phyloP scores from a whole-genome alignment of 2,888 invertebrate genomes.

The Lottia scabra region DNA sequence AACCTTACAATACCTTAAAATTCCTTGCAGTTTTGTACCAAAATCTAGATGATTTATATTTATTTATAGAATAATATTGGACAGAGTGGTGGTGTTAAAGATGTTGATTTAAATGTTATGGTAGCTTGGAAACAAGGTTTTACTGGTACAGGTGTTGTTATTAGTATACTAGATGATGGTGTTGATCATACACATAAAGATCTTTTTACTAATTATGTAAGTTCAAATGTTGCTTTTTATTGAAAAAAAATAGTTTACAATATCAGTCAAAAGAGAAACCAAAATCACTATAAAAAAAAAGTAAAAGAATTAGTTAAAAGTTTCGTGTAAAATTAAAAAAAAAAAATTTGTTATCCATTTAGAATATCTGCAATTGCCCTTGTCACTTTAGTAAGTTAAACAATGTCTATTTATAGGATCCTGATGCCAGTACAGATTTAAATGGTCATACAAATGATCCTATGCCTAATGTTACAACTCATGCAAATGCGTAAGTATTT shows the following conservation, averaged over 20 bases:
- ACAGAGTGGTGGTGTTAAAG: constrained; percentile 57
- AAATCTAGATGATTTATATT: not conserved
- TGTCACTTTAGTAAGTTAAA: too few relatives aligned
- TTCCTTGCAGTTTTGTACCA: too few relatives aligned
- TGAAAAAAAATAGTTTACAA: too few relatives aligned
- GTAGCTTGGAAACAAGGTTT: constrained; percentile 67
- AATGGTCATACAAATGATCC: constrained; percentile 67
- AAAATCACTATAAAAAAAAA: too few relatives aligned
- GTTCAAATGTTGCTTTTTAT: constrained; percentile 22
- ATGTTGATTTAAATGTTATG: constrained; percentile 65
- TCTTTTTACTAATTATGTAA: constrained; percentile 67
- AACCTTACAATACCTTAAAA: too few relatives aligned
- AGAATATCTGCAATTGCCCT: too few relatives aligned
- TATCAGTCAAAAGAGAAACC: too few relatives aligned
- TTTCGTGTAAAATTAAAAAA: too few relatives aligned
- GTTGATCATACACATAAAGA: constrained; percentile 69
- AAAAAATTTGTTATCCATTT: too few relatives aligned
- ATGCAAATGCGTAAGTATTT: too few relatives aligned
- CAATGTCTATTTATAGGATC: constrained; percentile 55
- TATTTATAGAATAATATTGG: constrained; percentile 54
- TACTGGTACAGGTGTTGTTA: constrained; percentile 65
- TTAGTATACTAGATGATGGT: constrained; percentile 69
- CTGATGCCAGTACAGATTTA: constrained; percentile 68
- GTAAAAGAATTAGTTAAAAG: too few relatives aligned
- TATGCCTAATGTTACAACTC: constrained; percentile 58